A percentile compares a stretch with the other conserved stretches of the same genome.
phyloP scores from a whole-genome alignment of 1,140 invertebrate genomes.

The Mamestra configurata region DNA sequence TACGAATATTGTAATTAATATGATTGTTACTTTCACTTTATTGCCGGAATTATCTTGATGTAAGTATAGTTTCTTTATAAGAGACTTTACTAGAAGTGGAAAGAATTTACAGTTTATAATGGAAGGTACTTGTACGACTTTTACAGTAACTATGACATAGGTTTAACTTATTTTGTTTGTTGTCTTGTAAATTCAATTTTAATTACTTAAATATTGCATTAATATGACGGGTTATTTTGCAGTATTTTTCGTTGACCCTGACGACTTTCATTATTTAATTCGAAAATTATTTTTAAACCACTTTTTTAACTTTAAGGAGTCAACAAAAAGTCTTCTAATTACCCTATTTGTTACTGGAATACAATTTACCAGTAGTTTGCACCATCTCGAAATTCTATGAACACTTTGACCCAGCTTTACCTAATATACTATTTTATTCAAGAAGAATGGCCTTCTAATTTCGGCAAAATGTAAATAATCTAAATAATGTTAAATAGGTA shows the following conservation, averaged over 20 bases:
- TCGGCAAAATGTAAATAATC: conserved; percentile 56
- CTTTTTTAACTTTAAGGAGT: neutral
- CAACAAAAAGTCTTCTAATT: neutral
- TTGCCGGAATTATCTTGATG: conserved; percentile 44
- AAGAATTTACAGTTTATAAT: neutral
- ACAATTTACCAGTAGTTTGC: conserved; percentile 27
- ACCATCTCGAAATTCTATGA: conserved; percentile 9
- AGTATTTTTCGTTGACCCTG: too few relatives aligned
- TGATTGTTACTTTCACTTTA: conserved; percentile 27
- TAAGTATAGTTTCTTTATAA: conserved; percentile 54
- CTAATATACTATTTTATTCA: conserved; percentile 13
- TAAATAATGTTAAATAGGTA: conserved; percentile 58
- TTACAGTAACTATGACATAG: too few relatives aligned
- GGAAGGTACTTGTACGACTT: too few relatives aligned
- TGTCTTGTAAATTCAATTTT: too few relatives aligned
- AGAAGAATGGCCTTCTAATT: conserved; percentile 60
- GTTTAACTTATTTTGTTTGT: too few relatives aligned
- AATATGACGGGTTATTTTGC: too few relatives aligned
- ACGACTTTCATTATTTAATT: too few relatives aligned
- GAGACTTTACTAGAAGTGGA: neutral
- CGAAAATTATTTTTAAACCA: too few relatives aligned
- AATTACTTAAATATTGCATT: too few relatives aligned
- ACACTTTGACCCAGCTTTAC: neutral
- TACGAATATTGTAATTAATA: conserved; percentile 25
- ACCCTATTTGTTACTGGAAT: neutral